These are phyloP conservation scores for Platalea minor DNA, from an alignment of 2,797 vertebrate genomes.

Conservation along the genomic window DNA sequence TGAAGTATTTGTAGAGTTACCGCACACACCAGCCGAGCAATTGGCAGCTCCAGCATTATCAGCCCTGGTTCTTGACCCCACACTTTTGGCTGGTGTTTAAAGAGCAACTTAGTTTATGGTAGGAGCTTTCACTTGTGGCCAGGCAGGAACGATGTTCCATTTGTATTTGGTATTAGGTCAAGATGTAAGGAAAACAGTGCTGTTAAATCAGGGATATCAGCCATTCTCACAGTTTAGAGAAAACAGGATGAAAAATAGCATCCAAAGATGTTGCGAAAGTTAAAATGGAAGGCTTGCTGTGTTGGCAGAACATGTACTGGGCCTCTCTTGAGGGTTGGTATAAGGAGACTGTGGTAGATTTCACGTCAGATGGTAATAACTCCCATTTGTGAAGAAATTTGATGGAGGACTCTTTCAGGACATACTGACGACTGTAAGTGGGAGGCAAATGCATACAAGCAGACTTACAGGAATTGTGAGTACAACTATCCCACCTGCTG, in stretches of 20 bases:
- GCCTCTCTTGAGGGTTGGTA: accelerated
- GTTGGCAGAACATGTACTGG: neutral
- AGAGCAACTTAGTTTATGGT: neutral
- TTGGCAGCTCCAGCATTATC: neutral
- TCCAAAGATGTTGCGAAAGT: neutral
- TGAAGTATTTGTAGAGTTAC: neutral
- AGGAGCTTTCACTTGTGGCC: neutral
- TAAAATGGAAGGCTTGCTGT: neutral
- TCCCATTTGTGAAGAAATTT: neutral
- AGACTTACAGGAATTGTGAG: neutral
- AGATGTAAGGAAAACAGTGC: neutral
- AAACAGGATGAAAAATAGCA: neutral
- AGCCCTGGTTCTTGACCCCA: neutral
- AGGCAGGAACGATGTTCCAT: neutral
- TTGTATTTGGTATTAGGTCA: neutral
- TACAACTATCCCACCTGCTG: neutral
- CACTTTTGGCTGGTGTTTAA: neutral
- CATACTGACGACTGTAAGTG: neutral
- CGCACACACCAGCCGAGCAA: accelerated
- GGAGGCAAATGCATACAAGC: neutral
- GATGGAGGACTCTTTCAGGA: neutral
- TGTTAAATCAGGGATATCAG: neutral
- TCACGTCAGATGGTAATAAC: neutral
- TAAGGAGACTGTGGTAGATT: neutral
- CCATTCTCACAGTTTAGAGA: neutral